phyloP scores from a whole-genome alignment of 2,888 invertebrate species.

The Netelia inedita region DNA sequence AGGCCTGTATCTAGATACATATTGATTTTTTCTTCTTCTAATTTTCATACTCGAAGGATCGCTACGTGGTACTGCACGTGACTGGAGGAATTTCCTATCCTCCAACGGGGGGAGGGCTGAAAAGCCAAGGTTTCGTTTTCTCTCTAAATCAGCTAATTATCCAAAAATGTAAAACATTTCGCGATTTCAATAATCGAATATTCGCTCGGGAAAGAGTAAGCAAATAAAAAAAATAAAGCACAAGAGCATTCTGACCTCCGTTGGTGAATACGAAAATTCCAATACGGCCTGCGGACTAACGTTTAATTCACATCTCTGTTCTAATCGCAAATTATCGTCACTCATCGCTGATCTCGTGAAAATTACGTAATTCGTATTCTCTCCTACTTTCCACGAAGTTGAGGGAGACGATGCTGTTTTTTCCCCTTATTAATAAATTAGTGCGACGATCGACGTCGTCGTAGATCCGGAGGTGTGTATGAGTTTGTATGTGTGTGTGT shows the following conservation, averaged over 20 bases:
- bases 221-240: too few relatives aligned
- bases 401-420: neutral
- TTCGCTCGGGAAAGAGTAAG: neutral
- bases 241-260: neutral
- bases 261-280: neutral
- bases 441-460: neutral
- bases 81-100: neutral
- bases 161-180: neutral
- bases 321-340: neutral
- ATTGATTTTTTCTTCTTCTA: neutral
- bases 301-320: neutral
- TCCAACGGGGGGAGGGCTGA: neutral
- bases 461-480: neutral
- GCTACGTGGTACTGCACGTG: neutral
- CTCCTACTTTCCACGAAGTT: neutral
- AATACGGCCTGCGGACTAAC: neutral
- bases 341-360: neutral
- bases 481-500: neutral
- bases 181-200: neutral
- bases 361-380: too few relatives aligned
- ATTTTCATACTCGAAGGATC: neutral
- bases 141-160: neutral
- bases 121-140: neutral
- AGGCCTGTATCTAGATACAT: conserved; percentile 43
- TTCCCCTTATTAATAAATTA: neutral